These are phyloP conservation scores for Coelopa frigida DNA, from an alignment of 1,140 invertebrate species.

Conservation along the genomic window DNA sequence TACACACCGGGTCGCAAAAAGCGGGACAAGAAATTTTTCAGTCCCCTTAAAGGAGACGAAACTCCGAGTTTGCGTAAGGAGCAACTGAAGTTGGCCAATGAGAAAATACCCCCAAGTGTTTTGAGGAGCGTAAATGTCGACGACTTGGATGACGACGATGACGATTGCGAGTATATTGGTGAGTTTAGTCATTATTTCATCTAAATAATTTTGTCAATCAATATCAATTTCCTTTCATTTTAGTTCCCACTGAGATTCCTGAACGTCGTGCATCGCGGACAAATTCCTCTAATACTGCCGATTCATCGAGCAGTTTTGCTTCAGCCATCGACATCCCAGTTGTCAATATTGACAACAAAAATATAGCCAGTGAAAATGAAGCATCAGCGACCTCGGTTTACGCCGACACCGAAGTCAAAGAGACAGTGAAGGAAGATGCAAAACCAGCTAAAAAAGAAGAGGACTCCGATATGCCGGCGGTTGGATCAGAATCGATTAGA, in stretches of 20 bases:
- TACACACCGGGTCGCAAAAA: constrained; percentile 9
- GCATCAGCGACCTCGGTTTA: not conserved
- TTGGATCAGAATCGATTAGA: too few species aligned
- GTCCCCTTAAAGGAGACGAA: constrained; percentile 13
- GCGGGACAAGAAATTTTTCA: constrained; percentile 13
- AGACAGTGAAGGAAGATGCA: not conserved
- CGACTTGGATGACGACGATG: constrained; percentile 12
- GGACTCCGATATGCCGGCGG: too few species aligned
- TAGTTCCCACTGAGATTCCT: constrained; percentile 14
- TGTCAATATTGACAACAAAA: too few species aligned
- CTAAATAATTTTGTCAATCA: not conserved
- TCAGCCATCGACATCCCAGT: not conserved
- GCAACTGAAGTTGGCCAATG: constrained; percentile 15
- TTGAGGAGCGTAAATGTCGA: constrained; percentile 8
- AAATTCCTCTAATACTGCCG: constrained; percentile 2
- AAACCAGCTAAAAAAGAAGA: not conserved
- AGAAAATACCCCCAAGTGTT: constrained; percentile 13
- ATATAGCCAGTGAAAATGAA: too few species aligned
- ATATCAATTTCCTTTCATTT: not conserved
- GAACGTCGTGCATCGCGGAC: constrained; percentile 11
- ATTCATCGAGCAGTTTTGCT: not conserved
- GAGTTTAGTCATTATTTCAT: not conserved
- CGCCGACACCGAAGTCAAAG: not conserved
- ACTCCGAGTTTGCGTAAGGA: constrained; percentile 12
- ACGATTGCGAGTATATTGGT: constrained; percentile 17